Percentiles rank a stretch among this genome's conserved stretches.
Evolutionary conservation across 2,113 vertebrate genomes (phyloP).

Genomic region (Sinocyclocheilus maitianheensis): DNA sequence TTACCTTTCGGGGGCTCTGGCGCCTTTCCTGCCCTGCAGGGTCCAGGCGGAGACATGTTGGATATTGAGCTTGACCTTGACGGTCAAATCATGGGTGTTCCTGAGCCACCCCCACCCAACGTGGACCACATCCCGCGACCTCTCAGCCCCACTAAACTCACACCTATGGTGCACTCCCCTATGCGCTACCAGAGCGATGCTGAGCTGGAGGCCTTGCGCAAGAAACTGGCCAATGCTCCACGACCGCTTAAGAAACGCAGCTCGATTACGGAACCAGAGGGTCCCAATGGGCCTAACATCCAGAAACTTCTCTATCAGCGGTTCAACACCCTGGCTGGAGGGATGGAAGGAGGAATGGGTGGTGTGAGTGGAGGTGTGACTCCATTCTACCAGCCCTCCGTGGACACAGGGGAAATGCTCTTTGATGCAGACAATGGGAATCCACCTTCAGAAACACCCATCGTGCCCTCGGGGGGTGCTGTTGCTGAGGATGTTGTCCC

Average conservation of each 20-base stretch:
- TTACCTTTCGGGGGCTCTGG: conserved; percentile 76
- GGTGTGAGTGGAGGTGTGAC: conserved; percentile 67
- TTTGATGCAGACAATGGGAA: conserved; percentile 76
- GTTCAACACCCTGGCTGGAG: conserved; percentile 94
- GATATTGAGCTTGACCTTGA: conserved; percentile 48
- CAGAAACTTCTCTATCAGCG: conserved; percentile 96
- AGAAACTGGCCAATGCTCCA: conserved; percentile 91
- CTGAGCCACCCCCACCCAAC: conserved; percentile 39
- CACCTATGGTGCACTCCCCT: conserved; percentile 93
- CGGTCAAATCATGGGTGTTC: background rate
- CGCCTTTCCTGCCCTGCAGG: conserved; percentile 45
- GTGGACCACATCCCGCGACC: conserved; percentile 94
- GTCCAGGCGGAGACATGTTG: conserved; percentile 37
- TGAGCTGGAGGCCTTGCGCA: conserved; percentile 90
- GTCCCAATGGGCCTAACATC: conserved; percentile 93
- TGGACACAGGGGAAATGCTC: conserved; percentile 22
- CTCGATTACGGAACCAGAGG: conserved; percentile 97
- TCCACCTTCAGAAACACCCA: conserved; percentile 65
- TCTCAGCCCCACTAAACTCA: conserved; percentile 96
- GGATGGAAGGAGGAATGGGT: conserved; percentile 82
- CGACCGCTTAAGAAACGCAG: conserved; percentile 93
- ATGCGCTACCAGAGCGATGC: conserved; percentile 93
- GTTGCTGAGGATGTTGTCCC: conserved; percentile 59
- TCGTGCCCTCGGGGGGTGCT: conserved; percentile 56
- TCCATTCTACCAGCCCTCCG: conserved; percentile 56